Evolutionary conservation across 2,888 invertebrate genomes (phyloP), one percentile per base, ranked within the genome.

Genomic region (Uloborus plumipes): DNA sequence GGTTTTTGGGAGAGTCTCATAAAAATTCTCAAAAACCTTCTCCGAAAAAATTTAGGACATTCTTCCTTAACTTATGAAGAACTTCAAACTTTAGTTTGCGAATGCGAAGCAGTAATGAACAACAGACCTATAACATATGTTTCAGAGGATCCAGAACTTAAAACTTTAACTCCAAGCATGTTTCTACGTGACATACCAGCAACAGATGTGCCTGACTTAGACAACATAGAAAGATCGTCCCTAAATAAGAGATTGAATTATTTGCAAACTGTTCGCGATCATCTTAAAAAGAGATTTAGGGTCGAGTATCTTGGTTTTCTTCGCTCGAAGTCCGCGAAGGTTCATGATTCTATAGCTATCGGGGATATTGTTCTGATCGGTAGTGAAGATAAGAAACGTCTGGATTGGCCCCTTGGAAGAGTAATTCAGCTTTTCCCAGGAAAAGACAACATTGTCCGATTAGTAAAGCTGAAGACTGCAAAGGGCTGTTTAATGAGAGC

Each of bases 1-100:
- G 77, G 77, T 0, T 77, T 77, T 47, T 70, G 64, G 53, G 47
- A 77, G 39, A 2, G 67, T 16, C 22, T 67, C 15, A 53, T 76
- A 51, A 50, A 61, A 22, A 61, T 67, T 18, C 22, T 67, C 7
- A 70, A 70, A 58, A 49, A 69, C 55, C 47, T 77, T 31, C 47
- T 76, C 2, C 39, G 70, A 64, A 70, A 77, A 39, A 70, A 53
- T 26, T 53, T 77, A 15, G 70, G 70, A 7, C 14, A 18, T 13
- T 18, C 70, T n/a, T 20, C 13, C 9, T 66, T 61, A 11, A 14
- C 18, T n/a, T 55, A 55, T 14, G 71, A 78, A 39, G 78, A 78
- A 65, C 18, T 78, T 18, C 2, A 16, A 3, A 78, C 78, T 13
- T 4, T 72, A 14, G 13, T 79, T 22, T 53, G 58, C 51, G 79